A percentile compares a stretch with the other conserved stretches of the same genome.
Evolutionary conservation across 2,797 vertebrate genomes (phyloP).

Genomic region (Pseudocheirus occidentalis): DNA sequence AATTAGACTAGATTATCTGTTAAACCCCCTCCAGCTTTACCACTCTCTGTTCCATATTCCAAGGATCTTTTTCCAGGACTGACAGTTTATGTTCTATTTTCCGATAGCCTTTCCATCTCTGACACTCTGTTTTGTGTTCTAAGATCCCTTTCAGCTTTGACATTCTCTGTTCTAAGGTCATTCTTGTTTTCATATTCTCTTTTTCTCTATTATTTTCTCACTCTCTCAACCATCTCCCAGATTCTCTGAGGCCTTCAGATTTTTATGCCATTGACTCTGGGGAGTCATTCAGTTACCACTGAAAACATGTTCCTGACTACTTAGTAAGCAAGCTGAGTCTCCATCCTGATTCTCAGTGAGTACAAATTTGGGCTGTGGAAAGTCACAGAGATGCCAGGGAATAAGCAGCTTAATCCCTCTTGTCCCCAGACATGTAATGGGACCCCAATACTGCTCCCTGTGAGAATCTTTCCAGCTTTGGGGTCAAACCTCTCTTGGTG

Average conservation of each 20-base stretch:
- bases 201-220: neutral
- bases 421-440: neutral
- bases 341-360: neutral
- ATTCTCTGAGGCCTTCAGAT: neutral
- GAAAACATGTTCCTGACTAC: neutral
- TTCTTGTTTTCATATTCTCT: neutral
- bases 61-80: neutral
- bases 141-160: neutral
- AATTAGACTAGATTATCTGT: neutral
- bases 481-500: neutral
- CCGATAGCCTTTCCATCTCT: neutral
- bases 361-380: neutral
- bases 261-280: neutral
- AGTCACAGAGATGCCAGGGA: neutral
- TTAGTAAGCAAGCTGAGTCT: slow-evolving; percentile 3
- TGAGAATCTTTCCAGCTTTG: neutral
- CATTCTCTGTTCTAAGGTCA: neutral
- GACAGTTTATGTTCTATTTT: neutral
- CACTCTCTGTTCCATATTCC: neutral
- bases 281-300: neutral
- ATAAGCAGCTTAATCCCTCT: neutral
- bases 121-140: neutral
- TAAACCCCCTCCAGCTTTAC: neutral
- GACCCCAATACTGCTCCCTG: neutral
- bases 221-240: neutral